These are phyloP conservation scores for Silurus glanis DNA, from an alignment of 2,113 vertebrate genomes.

Conservation along the genomic window DNA sequence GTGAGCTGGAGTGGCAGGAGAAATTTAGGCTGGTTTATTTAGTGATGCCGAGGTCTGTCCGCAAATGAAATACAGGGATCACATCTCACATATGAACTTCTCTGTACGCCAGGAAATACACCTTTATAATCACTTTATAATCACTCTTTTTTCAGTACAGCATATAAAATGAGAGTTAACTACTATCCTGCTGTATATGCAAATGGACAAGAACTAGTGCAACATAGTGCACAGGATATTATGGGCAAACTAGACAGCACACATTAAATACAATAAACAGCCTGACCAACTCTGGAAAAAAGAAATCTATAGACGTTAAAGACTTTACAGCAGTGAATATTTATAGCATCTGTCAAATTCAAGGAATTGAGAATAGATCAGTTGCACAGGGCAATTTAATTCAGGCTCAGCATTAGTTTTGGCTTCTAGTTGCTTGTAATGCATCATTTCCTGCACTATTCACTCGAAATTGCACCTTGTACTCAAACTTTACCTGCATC, in stretches of 20 bases:
- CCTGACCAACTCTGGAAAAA: neutral
- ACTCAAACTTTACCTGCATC: neutral
- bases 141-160: neutral
- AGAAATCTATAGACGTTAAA: conserved; percentile 1
- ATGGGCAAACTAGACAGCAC: neutral
- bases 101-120: neutral
- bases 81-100: neutral
- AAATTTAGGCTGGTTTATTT: neutral
- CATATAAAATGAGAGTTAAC: neutral
- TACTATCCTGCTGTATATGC: neutral
- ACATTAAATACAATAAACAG: conserved; percentile 8
- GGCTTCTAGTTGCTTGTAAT: conserved; percentile 5
- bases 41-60: neutral
- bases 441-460: conserved; percentile 4
- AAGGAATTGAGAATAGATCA: conserved; percentile 19
- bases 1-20: neutral
- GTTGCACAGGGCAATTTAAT: conserved; percentile 27
- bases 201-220: neutral
- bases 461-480: neutral
- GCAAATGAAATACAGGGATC: neutral
- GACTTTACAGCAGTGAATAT: conserved; percentile 18
- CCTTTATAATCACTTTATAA: neutral
- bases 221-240: too few relatives aligned
- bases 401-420: neutral
- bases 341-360: conserved; percentile 22